Evolutionary conservation across 2,888 invertebrate species (phyloP).

Genomic region (Druceiella hillmani): DNA sequence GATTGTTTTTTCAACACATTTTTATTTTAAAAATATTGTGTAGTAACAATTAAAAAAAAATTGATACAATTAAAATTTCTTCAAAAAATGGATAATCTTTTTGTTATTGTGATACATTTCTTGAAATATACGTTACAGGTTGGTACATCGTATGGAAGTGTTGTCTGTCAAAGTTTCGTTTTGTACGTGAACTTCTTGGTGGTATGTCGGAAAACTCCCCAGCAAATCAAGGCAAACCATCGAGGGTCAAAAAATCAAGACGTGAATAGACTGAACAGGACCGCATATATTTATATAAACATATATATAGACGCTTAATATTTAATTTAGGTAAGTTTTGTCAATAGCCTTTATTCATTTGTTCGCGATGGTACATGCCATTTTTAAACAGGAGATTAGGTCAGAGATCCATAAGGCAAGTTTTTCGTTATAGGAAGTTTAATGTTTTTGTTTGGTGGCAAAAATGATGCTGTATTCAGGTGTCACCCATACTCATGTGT

Average conservation of each 20-base stretch:
- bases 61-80: not conserved
- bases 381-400: too few species aligned
- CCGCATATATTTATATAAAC: slow-evolving; percentile 27
- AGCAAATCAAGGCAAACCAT: slow-evolving; percentile 54
- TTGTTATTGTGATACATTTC: too few species aligned
- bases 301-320: too few species aligned
- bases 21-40: slow-evolving; percentile 3
- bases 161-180: slow-evolving; percentile 80
- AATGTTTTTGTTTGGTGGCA: too few species aligned
- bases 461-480: too few species aligned
- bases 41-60: slow-evolving; percentile 4
- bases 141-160: slow-evolving; percentile 92
- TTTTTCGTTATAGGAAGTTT: too few species aligned
- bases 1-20: slow-evolving; percentile 14
- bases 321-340: too few species aligned
- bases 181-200: slow-evolving; percentile 80
- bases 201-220: slow-evolving; percentile 64
- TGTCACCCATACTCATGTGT: too few species aligned
- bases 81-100: not conserved
- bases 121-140: too few species aligned
- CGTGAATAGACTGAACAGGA: slow-evolving; percentile 36
- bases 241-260: slow-evolving; percentile 43
- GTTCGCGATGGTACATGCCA: too few species aligned
- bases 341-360: too few species aligned
- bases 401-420: too few species aligned